Evolutionary conservation across 2,797 vertebrate species (phyloP).

Genomic region (Arnoldichthys spilopterus): DNA sequence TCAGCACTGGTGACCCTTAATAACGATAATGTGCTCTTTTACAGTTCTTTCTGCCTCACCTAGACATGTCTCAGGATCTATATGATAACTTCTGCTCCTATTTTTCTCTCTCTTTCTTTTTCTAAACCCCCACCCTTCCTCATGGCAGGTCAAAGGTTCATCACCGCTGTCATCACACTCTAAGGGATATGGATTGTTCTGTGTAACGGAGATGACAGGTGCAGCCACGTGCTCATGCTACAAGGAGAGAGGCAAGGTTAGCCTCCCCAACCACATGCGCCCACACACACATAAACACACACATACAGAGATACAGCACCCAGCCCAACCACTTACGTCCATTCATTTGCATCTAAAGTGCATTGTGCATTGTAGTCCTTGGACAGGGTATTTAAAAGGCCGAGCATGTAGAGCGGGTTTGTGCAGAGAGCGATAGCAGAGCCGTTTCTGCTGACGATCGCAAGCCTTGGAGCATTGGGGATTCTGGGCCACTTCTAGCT

Average conservation of each 20-base stretch:
- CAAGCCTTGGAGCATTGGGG: conserved; percentile 45
- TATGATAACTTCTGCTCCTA: conserved; percentile 19
- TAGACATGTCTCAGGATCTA: conserved; percentile 15
- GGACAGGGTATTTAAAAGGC: conserved; percentile 52
- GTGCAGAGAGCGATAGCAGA: conserved; percentile 42
- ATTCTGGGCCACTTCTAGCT: conserved; percentile 52
- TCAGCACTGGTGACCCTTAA: background rate
- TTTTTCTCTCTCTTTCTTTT: conserved; percentile 30
- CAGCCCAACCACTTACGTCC: conserved; percentile 28
- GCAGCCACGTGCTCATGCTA: conserved; percentile 25
- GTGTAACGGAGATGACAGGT: conserved; percentile 43
- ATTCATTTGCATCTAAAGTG: conserved; percentile 54
- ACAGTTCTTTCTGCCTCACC: background rate
- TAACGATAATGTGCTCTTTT: background rate
- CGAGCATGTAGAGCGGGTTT: conserved; percentile 47
- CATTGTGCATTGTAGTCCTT: conserved; percentile 39
- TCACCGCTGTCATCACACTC: conserved; percentile 36
- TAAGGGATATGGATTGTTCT: conserved; percentile 51
- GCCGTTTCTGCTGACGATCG: conserved; percentile 58
- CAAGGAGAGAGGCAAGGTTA: conserved; percentile 53
- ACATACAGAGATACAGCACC: background rate
- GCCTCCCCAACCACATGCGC: background rate
- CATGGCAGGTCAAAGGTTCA: conserved; percentile 40
- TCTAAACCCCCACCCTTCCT: conserved; percentile 30
- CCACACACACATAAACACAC: background rate